Evolutionary conservation across 2,797 vertebrate species (phyloP), one percentile per base, ranked within the genome.

Genomic region (Centropyge bicolor): DNA sequence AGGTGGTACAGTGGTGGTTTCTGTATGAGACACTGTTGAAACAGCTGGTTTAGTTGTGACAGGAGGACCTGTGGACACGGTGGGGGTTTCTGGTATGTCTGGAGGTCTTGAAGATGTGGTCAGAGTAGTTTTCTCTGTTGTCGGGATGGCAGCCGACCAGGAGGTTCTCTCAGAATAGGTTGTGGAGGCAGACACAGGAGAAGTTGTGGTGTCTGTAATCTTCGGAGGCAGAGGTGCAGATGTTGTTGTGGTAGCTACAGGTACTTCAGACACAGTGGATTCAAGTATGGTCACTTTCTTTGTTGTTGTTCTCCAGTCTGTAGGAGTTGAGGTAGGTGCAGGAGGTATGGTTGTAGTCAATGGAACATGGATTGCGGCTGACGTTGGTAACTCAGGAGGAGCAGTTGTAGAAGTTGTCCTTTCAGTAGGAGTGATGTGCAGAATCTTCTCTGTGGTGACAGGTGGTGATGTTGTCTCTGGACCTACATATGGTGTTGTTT

Each of bases 271-370:
- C 65, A 81, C 75, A 61, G 90, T 81, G 31, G 86, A 60, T 52
- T 92, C 81, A 1, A 63, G 43, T 56, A 57, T 24, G 5, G 93
- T 90, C 20, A 87, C 87, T 86, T 89, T 84, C 81, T 74, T 68
- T 76, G 91, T 92, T 22, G 91, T 92, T 35, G 90, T 54, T 68
- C 87, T 77, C 83, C 74, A 80, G 45, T 89, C 76, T 76, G 80
- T 71, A 1, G n/a, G 40, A 61, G 88, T 81, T 41, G 84, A 83
- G 7, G 82, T 74, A 27, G 78, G 63, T 76, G 38, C n/a, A 24
- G 82, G 54, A 22, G 80, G 79, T 60, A 78, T 52, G 24, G 75
- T 64, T 43, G 64, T 78, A 71, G 85, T 86, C 38, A 63, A 62
- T 36, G 67, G 77, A 56, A 80, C 63, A 36, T 6, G 57, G 49